These are phyloP conservation scores for Papilio demoleus DNA, from an alignment of 2,888 invertebrate species.

Conservation along the genomic window DNA sequence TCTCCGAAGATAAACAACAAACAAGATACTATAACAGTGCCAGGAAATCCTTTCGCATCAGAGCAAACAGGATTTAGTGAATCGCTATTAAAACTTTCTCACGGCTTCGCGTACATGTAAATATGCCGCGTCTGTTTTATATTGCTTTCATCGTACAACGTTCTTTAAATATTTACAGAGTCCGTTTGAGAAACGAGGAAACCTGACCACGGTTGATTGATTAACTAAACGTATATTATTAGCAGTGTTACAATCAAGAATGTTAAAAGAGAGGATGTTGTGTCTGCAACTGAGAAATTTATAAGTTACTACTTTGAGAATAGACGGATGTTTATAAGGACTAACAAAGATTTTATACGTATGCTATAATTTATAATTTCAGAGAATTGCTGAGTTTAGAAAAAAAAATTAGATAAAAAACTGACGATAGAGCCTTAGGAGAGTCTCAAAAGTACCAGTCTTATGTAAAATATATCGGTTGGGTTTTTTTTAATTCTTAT, in stretches of 20 bases:
- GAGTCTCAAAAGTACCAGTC: slow-evolving; percentile 15
- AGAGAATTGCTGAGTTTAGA: too few relatives aligned
- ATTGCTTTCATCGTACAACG: slow-evolving; percentile 55
- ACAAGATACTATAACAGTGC: slow-evolving; percentile 13
- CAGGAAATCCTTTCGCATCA: slow-evolving; percentile 28
- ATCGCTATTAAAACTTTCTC: slow-evolving; percentile 71
- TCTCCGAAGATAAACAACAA: slow-evolving; percentile 17
- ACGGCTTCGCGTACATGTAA: slow-evolving; percentile 58
- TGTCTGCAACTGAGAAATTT: not conserved
- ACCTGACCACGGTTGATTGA: slow-evolving; percentile 21
- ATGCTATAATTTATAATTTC: not conserved
- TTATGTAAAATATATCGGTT: slow-evolving; percentile 20
- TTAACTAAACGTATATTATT: slow-evolving; percentile 30
- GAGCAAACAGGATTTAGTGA: slow-evolving; percentile 61
- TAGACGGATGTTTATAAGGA: not conserved
- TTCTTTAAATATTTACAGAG: slow-evolving; percentile 49
- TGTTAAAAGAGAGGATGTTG: slow-evolving; percentile 11
- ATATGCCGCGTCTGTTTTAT: slow-evolving; percentile 62
- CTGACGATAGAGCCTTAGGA: not conserved
- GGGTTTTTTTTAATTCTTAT: slow-evolving; percentile 35
- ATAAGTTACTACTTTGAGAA: not conserved
- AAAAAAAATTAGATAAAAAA: not conserved
- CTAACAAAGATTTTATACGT: not conserved
- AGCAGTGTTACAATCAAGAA: slow-evolving; percentile 18
- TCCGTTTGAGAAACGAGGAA: slow-evolving; percentile 31